Conservation (phyloP, 2,888 invertebrate genomes). For the Drosophila bunnanda region DNA sequence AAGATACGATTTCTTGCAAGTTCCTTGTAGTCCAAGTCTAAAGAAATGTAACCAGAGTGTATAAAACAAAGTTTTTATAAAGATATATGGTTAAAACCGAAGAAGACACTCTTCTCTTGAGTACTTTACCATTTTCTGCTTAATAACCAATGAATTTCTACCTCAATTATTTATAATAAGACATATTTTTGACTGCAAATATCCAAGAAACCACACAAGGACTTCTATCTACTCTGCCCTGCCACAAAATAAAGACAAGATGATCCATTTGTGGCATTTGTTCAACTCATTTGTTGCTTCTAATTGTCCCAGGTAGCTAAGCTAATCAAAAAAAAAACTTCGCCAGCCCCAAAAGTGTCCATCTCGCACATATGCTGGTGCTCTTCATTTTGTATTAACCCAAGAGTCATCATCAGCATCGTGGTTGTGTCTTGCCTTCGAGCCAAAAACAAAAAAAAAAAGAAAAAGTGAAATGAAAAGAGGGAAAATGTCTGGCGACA, state of each 20-base stretch:
- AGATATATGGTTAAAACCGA: neutral
- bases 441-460: neutral
- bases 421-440: constrained; percentile 12
- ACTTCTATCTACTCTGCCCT: neutral
- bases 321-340: constrained; percentile 31
- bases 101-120: neutral
- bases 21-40: too few relatives aligned
- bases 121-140: neutral
- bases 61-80: neutral
- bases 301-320: constrained; percentile 34
- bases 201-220: neutral
- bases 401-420: constrained; percentile 17
- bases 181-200: neutral
- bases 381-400: constrained; percentile 63
- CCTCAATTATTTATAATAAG: neutral
- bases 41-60: neutral
- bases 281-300: constrained; percentile 23
- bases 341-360: constrained; percentile 42
- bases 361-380: constrained; percentile 67
- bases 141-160: neutral
- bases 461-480: constrained; percentile 15
- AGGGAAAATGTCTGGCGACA: constrained; percentile 61
- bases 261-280: constrained; percentile 38
- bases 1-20: too few relatives aligned
- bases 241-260: constrained; percentile 2